phyloP scores from a whole-genome alignment of 2,888 invertebrate genomes.

The Venustoraphidia nigricollis region DNA sequence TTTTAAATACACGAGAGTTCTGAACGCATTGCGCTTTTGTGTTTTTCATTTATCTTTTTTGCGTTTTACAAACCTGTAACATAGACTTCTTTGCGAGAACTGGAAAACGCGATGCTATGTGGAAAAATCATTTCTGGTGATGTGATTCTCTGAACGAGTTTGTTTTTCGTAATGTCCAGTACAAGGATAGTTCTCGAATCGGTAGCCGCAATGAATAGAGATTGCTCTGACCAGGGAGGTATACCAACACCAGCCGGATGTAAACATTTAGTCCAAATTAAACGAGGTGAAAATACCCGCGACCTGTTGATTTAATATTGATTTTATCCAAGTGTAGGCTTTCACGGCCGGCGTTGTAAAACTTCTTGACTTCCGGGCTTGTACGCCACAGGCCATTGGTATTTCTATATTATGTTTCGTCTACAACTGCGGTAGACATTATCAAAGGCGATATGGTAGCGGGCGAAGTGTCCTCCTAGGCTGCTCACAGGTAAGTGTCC shows the following conservation, averaged over 20 bases:
- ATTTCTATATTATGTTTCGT: no score
- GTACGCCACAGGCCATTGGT: no score
- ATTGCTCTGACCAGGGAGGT: constrained; percentile 43
- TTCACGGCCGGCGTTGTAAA: no score
- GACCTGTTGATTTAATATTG: constrained; percentile 23
- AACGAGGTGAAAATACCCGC: constrained; percentile 35
- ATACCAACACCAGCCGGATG: constrained; percentile 53
- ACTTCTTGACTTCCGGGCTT: no score
- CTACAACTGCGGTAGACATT: no score
- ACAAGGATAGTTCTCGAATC: constrained; percentile 28
- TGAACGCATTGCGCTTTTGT: constrained; percentile 29
- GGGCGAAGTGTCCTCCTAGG: no score
- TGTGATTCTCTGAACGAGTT: constrained; percentile 26
- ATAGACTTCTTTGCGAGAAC: constrained; percentile 38
- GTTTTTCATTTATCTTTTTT: no score
- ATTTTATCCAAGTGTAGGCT: no score
- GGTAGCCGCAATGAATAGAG: constrained; percentile 52
- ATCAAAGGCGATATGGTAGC: no score
- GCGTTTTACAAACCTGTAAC: constrained; percentile 18
- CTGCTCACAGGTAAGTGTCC: no score
- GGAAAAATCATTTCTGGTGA: constrained; percentile 45
- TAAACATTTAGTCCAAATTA: constrained; percentile 38
- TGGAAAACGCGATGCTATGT: constrained; percentile 42
- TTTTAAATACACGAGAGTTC: background rate
- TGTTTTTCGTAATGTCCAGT: constrained; percentile 21